A percentile compares a stretch with the other conserved stretches of the same genome.
These are phyloP conservation scores for Leucoraja ocellata DNA, from an alignment of 2,797 vertebrate species.

Conservation along the genomic window DNA sequence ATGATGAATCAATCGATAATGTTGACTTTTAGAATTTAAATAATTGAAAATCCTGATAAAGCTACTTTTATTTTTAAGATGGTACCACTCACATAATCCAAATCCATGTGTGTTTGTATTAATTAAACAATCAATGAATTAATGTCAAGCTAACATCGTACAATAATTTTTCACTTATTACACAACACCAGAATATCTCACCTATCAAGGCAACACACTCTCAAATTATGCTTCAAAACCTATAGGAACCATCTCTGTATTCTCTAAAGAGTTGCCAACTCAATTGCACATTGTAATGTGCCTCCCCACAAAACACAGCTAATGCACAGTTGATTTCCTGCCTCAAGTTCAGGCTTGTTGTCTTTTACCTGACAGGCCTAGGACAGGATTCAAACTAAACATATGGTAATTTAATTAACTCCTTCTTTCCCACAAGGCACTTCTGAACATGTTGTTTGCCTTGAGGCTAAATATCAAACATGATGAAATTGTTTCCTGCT, in stretches of 20 bases:
- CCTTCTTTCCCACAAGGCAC: conserved; percentile 54
- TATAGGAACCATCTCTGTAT: conserved; percentile 32
- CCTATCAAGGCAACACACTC: neutral
- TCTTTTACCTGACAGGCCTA: conserved; percentile 61
- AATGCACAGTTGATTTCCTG: conserved; percentile 48
- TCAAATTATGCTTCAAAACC: conserved; percentile 27
- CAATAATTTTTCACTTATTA: conserved; percentile 29
- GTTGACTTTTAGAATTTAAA: neutral
- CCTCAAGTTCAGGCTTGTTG: conserved; percentile 74
- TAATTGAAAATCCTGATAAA: neutral
- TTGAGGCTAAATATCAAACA: conserved; percentile 42
- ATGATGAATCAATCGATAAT: neutral
- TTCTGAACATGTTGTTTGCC: conserved; percentile 42
- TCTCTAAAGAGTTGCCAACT: conserved; percentile 43
- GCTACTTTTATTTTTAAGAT: neutral
- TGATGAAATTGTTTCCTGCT: conserved; percentile 43
- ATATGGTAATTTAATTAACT: conserved; percentile 69
- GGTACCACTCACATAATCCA: neutral
- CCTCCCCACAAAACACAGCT: conserved; percentile 48
- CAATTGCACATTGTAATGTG: conserved; percentile 52
- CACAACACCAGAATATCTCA: neutral
- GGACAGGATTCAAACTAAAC: conserved; percentile 54
- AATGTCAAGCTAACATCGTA: neutral
- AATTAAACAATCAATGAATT: conserved; percentile 5
- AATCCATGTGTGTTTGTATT: neutral